Evolutionary conservation across 2,888 invertebrate genomes (phyloP).

Genomic region (Pristionchus exspectatus): DNA sequence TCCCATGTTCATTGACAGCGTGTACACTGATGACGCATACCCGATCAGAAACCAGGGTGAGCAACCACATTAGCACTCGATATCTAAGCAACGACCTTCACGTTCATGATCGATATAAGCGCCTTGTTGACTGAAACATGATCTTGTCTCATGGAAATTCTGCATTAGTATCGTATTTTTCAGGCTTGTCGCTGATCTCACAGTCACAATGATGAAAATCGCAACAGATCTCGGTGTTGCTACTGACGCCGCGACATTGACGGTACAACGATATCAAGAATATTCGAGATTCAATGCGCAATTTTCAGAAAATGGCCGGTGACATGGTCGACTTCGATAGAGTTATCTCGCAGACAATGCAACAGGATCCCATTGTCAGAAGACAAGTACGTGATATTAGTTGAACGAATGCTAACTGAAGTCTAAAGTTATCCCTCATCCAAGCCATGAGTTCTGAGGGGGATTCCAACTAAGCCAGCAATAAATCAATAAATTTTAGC

Average conservation of each 20-base stretch:
- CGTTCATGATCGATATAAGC: no score
- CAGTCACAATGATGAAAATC: no score
- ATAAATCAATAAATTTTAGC: no score
- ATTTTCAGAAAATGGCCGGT: background rate
- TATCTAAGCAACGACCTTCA: background rate
- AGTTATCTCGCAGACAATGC: background rate
- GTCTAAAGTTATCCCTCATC: no score
- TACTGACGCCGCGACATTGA: background rate
- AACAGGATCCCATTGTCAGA: constrained; percentile 35
- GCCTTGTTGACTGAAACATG: no score
- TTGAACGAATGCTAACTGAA: no score
- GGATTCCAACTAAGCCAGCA: no score
- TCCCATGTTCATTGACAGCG: background rate
- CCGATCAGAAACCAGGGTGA: background rate
- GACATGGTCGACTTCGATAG: background rate
- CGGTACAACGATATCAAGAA: background rate
- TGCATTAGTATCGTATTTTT: no score
- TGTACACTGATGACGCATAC: background rate
- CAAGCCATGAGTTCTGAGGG: no score
- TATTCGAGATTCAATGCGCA: background rate
- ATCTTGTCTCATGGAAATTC: no score
- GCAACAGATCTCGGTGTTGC: no score
- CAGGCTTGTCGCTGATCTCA: no score
- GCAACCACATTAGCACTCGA: background rate
- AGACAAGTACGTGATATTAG: background rate